A percentile compares a stretch with the other conserved stretches of the same genome.
Conservation (phyloP, 1,140 invertebrate genomes). For the Danaus melanippus region DNA sequence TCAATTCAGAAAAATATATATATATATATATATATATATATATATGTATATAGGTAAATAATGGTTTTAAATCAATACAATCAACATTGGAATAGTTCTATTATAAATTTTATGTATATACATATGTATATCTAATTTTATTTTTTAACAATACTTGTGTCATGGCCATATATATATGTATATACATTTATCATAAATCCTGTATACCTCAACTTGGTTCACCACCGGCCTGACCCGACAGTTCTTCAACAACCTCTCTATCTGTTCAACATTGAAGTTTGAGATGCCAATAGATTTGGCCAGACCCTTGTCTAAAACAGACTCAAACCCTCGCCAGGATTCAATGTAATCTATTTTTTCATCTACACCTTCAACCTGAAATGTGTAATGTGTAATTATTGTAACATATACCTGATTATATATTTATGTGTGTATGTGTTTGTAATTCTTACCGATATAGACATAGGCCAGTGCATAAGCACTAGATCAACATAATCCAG, state of each 20-base stretch:
- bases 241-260: conserved; percentile 78
- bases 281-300: conserved; percentile 87
- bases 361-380: conserved; percentile 47
- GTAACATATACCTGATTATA: not conserved
- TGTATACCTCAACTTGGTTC: conserved; percentile 82
- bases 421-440: not conserved
- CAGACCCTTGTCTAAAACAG: conserved; percentile 78
- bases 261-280: conserved; percentile 89
- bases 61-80: too few species aligned
- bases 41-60: too few species aligned
- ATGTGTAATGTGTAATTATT: conserved; percentile 4
- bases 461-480: conserved; percentile 89
- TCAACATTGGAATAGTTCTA: too few species aligned
- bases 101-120: too few species aligned
- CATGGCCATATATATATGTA: too few species aligned
- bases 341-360: conserved; percentile 59
- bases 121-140: too few species aligned
- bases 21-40: too few species aligned
- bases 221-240: conserved; percentile 80
- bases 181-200: too few species aligned
- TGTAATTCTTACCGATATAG: conserved; percentile 74
- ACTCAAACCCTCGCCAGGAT: conserved; percentile 84
- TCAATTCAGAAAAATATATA: too few species aligned
- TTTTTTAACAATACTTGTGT: too few species aligned
- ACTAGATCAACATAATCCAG: conserved; percentile 86